Base-by-base conservation (phyloP, 2,888 invertebrate species). In the Tortrix viridana region DNA sequence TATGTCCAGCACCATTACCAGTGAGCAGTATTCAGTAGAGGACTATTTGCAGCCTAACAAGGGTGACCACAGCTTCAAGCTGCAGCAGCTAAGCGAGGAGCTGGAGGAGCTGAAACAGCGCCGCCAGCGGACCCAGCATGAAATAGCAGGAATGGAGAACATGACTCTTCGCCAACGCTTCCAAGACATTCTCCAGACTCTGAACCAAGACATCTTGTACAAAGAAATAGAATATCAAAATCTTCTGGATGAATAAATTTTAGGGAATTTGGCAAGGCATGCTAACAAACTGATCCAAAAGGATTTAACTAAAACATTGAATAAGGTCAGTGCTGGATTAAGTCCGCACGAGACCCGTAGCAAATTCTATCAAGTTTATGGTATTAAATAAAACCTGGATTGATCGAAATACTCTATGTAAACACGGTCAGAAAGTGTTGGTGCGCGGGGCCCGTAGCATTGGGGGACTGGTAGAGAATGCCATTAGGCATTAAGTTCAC, bases 131-230 rank as follows among this genome's bases (percentile, higher is more conserved):
- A 96, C 96, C 72, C 96, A 97, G 74, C 92, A 94, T 56, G 96
- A 97, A 80, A 94, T 97, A 65, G 94, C 95, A 22, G 95, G 94
- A 55, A 95, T 96, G 71, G 96, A 97, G 79, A 97, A 97, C 82
- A 92, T 95, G 68, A 95, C 96, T n/a, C 83, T 97, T 9, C 92
- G 95, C 55, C 96, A 96, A 82, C 90, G 97, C 49, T 95, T 97
- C 79, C 95, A 95, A 75, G 95, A 95, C 71, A 95, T 95, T 57
- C 86, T 97, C 14, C 95, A 96, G 67, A 94, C 94, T 75, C 84
- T 97, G 5, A 88, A 95, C 57, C 94, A 95, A 71, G 95, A 96
- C 75, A 95, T 96, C 75, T 88, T 94, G 49, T 95, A 95, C 71
- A 94, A 95, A 67, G 95, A 96, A 84, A 89, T 94, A 73, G 95